Evolutionary conservation across 2,113 vertebrate genomes (phyloP), one percentile per base, ranked within the genome.

Genomic region (Uria aalge): DNA sequence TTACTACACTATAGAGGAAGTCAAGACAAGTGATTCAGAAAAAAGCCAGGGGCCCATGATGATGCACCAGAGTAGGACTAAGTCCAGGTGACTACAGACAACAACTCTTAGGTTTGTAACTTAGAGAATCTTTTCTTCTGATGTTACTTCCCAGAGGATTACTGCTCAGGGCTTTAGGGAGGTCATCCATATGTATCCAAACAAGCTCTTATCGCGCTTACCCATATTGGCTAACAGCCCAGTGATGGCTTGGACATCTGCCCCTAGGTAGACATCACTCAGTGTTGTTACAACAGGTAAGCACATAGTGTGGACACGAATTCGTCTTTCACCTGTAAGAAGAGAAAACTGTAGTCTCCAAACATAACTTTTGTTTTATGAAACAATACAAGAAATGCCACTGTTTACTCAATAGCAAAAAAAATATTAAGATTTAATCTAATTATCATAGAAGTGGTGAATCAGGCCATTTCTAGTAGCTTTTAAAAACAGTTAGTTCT

Each of bases 161-260:
- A 82, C 21, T 76, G 68, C 56, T 68, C 32, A 45, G 62, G 75
- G 32, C 41, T 57, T 84, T 57, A 60, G 36, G 55, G 47, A 62
- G 34, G 43, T 15, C 32, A 53, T 17, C 56, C n/a, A 40, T 1
- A 0, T 48, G 7, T 10, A 56, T 13, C 32, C 60, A 64, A 75
- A 55, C 9, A 16, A 62, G 43, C 40, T 74, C 59, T 56, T 32
- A 74, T 30, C 68, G 17, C 24, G 96, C 98, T 75, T 98, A 99
- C 99, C 99, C 99, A 99, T 99, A 88, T 99, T 99, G 68, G 99
- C 99, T 85, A 99, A 88, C 76, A 99, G 97, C n/a, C 99, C 99
- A 9, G 97, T 98, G 96, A 99, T 99, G 92, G 99, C 99, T 96
- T 99, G 99, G 66, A 99, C 99, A 56, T 99, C 99, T 47, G 99